Base-by-base conservation (phyloP, 2,113 vertebrate genomes). In the Hippocampus barbouri region DNA sequence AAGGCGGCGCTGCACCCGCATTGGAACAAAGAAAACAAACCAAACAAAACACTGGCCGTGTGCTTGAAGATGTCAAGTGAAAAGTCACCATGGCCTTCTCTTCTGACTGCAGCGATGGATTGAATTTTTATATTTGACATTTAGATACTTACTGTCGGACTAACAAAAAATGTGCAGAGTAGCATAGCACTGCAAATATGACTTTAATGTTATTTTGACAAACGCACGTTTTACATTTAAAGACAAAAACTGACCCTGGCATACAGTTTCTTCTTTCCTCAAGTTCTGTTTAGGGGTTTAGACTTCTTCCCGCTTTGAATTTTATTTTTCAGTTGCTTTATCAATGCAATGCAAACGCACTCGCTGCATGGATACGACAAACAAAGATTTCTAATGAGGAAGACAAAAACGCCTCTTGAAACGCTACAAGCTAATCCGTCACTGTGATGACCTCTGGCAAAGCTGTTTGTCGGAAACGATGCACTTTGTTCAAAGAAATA, bases 401-500 rank as follows among this genome's bases (percentile, higher is more conserved):
- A 61, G 60, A 71, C 41, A 66, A 0, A 53, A 75, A 73, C 70
- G 74, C 72, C 76, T 66, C 16, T 57, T 78, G 51, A 73, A 72
- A 71, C 12, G 68, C n/a, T 74, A 51, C 64, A 77, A 82, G 78
- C 72, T 34, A 74, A 63, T 72, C 61, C 64, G 49, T 16, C 47
- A 49, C 47, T 51, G 57, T 23, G 47, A 25, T 43, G 74, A 69
- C 72, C 38, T 68, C 78, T 85, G 79, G 71, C 62, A 66, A 45
- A 69, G 81, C 77, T 82, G 53, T 71, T 56, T 85, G 74, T 81
- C 72, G 78, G 78, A 69, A 85, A 75, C 73, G 79, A 85, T 91
- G 88, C 87, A 92, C 89, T 91, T 93, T 90, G 80, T 89, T 84
- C 6, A 72, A 87, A 75, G 69, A 83, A 82, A 76, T 53, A 49